phyloP scores from a whole-genome alignment of 2,888 invertebrate species.

The Coronaproctus castanopsis region DNA sequence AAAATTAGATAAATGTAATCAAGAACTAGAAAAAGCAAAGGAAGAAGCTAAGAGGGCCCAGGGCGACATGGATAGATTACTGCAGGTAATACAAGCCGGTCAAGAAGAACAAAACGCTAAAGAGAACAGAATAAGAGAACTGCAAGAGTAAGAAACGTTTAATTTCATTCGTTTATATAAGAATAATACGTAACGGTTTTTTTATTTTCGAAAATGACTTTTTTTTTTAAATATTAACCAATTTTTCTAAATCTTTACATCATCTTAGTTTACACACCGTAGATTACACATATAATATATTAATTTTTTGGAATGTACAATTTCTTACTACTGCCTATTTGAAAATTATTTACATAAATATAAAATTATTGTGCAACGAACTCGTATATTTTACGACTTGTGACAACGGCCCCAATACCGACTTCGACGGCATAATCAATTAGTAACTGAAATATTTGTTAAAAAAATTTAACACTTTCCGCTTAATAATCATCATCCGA shows the following conservation, averaged over 20 bases:
- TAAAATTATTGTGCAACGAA: too few relatives aligned
- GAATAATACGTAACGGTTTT: not conserved
- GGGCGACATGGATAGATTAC: constrained; percentile 67
- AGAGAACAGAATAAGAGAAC: constrained; percentile 75
- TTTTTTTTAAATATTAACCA: not conserved
- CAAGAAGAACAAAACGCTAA: constrained; percentile 84
- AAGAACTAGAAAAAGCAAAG: constrained; percentile 46
- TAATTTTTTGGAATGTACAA: not conserved
- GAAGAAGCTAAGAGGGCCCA: constrained; percentile 64
- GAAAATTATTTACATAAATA: too few relatives aligned
- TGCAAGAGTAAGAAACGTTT: constrained; percentile 56
- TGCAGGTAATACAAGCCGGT: constrained; percentile 79
- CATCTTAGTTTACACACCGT: too few relatives aligned
- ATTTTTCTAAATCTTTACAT: not conserved
- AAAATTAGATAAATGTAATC: constrained; percentile 22
- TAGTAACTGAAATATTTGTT: too few relatives aligned
- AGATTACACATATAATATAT: too few relatives aligned
- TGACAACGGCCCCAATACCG: too few relatives aligned
- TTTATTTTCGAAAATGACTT: not conserved
- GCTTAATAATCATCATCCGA: too few relatives aligned
- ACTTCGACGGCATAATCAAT: too few relatives aligned
- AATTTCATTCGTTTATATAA: not conserved
- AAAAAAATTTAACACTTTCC: too few relatives aligned
- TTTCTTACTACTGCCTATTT: too few relatives aligned
- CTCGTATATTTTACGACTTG: too few relatives aligned